Percentiles rank a stretch among this genome's conserved stretches.
Evolutionary conservation across 2,888 invertebrate genomes (phyloP).

Genomic region (Copidosoma aretas): DNA sequence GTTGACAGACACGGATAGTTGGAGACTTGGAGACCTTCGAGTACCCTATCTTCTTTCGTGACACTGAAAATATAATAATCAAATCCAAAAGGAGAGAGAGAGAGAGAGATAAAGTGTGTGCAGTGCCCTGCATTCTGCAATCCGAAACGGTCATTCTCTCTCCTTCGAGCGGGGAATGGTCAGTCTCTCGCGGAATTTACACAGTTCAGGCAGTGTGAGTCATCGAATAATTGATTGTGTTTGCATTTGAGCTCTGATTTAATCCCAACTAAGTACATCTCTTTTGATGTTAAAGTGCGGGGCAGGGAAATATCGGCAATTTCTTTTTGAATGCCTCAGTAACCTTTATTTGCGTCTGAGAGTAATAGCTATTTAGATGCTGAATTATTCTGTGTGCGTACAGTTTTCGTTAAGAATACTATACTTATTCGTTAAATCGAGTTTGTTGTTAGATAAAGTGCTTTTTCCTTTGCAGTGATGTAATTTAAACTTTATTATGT

Average conservation of each 20-base stretch:
- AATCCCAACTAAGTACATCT: not conserved
- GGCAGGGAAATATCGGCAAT: not conserved
- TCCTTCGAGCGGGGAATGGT: conserved; percentile 49
- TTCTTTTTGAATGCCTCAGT: not conserved
- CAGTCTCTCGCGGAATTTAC: conserved; percentile 51
- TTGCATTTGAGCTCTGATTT: not conserved
- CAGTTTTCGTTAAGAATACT: too few relatives aligned
- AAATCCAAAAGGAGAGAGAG: not conserved
- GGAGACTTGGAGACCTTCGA: too few relatives aligned
- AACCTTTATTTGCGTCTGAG: not conserved
- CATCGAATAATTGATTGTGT: conserved; percentile 2
- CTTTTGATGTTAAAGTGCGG: not conserved
- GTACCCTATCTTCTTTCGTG: too few relatives aligned
- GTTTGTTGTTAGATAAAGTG: too few relatives aligned
- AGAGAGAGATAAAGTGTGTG: not conserved
- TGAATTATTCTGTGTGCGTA: too few relatives aligned
- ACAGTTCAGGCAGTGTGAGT: conserved; percentile 54
- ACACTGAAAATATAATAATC: too few relatives aligned
- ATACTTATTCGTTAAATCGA: too few relatives aligned
- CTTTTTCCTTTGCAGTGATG: too few relatives aligned
- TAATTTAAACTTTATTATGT: too few relatives aligned
- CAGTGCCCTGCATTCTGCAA: conserved; percentile 6
- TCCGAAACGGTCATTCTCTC: conserved; percentile 6
- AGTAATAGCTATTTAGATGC: not conserved
- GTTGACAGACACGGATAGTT: too few relatives aligned